Evolutionary conservation across 2,888 invertebrate species (phyloP), one percentile per base, ranked within the genome.

Genomic region (Margaritifera margaritifera): DNA sequence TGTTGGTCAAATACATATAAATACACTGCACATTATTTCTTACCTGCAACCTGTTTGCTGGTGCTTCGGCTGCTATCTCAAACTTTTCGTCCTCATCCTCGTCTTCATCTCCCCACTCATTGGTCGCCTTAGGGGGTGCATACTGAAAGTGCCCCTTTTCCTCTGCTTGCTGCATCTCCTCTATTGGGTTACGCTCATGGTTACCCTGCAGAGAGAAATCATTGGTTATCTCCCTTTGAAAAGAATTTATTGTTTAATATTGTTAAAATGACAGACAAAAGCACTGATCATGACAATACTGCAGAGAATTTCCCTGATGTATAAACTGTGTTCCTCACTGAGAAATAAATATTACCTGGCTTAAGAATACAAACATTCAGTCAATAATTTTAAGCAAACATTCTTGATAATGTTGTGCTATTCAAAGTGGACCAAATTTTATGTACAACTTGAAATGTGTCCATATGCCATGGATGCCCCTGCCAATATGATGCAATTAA

Each of bases 131-230:
- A 6, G 74, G 68, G 1, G 81, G 81, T 54, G 84, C 80, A 80
- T 91, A 91, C 69, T 89, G 86, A 86, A 93, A 92, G 62, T 87
- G 84, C 50, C 92, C 92, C 77, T 87, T 86, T 69, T 90, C 91
- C 84, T 93, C 93, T 0, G 93, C 92, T 19, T 91, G 91, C 81
- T 92, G 90, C 93, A 94, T 93, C 89, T 95, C 95, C 68, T 93
- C 93, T 4, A 94, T 86, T 0, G 94, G 92, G 86, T 93, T 93
- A 67, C 95, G 92, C 65, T 94, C 94, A 69, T 92, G 70, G 70
- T 88, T 89, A 19, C 84, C 71, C 89, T 90, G 90, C 27, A 72
- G 90, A 15, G 19, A 66, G 11, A 56, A 52, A n/a, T 52, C 51
- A 68, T 4, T 42, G 4, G 25, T 24, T 59, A 22, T 2, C 27